Conservation (phyloP, 2,797 vertebrate genomes). For the Malacoctenus gilli region DNA sequence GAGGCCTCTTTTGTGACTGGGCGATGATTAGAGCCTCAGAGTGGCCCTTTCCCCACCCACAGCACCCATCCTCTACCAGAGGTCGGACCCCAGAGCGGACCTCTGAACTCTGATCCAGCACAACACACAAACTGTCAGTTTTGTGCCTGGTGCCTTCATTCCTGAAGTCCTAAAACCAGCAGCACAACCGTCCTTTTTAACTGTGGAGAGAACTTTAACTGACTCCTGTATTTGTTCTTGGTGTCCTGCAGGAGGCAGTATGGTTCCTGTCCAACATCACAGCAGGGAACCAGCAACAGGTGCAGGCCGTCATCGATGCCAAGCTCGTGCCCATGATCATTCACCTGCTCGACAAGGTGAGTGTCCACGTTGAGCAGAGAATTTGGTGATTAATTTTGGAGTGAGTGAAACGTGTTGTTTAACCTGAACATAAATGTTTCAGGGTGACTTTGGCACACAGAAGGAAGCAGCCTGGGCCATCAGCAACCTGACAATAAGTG, state of each 20-base stretch:
- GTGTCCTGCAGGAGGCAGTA: slow-evolving; percentile 91
- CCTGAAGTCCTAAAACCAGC: too few relatives aligned
- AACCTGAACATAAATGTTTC: slow-evolving; percentile 23
- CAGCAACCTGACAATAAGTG: slow-evolving; percentile 99
- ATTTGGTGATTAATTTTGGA: not conserved
- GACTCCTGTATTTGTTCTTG: slow-evolving; percentile 39
- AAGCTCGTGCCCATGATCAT: slow-evolving; percentile 99
- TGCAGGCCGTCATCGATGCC: slow-evolving; percentile 98
- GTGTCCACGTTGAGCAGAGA: not conserved
- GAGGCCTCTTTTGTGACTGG: slow-evolving; percentile 80
- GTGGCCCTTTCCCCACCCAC: slow-evolving; percentile 74
- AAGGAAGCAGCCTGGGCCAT: slow-evolving; percentile 99
- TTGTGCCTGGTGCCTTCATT: too few relatives aligned
- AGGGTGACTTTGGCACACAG: slow-evolving; percentile 99
- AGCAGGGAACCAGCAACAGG: slow-evolving; percentile 99
- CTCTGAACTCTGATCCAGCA: slow-evolving; percentile 81
- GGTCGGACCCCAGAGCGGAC: slow-evolving; percentile 51
- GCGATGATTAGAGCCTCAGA: slow-evolving; percentile 90
- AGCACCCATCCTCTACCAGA: slow-evolving; percentile 79
- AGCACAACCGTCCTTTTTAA: not conserved
- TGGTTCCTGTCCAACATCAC: slow-evolving; percentile 99
- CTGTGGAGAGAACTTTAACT: not conserved
- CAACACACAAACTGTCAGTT: too few relatives aligned
- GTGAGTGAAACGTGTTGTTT: not conserved
- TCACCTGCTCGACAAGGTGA: slow-evolving; percentile 97